phyloP scores from a whole-genome alignment of 2,113 vertebrate genomes.

The Lates calcarifer region DNA sequence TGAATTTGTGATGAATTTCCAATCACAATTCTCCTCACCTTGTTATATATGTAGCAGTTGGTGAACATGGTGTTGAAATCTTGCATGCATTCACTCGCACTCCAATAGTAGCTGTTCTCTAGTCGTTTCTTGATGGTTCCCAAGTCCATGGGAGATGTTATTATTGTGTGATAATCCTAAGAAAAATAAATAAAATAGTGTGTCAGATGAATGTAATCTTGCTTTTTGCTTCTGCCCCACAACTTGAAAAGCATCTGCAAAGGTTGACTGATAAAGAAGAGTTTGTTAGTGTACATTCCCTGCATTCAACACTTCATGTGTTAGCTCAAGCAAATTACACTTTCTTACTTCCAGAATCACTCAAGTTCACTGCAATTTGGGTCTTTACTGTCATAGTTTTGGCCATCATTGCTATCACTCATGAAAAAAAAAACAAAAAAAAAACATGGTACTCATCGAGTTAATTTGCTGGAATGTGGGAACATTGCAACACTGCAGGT shows the following conservation, averaged over 20 bases:
- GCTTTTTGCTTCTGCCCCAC: not conserved
- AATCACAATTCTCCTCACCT: slow-evolving; percentile 83
- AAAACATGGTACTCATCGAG: not conserved
- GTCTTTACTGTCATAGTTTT: not conserved
- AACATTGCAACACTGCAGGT: too few species aligned
- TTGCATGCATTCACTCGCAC: slow-evolving; percentile 96
- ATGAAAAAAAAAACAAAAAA: too few species aligned
- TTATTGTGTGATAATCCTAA: slow-evolving; percentile 97
- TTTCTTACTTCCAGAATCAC: not conserved
- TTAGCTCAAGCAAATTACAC: not conserved
- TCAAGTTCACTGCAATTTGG: not conserved
- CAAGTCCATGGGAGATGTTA: slow-evolving; percentile 98
- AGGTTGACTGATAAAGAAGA: not conserved
- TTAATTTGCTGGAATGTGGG: too few species aligned
- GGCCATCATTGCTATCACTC: not conserved
- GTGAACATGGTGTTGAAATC: slow-evolving; percentile 99
- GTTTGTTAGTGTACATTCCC: not conserved
- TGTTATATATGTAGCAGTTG: slow-evolving; percentile 99
- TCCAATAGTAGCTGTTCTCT: slow-evolving; percentile 96
- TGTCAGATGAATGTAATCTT: not conserved
- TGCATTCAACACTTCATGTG: not conserved
- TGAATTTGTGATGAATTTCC: rapidly evolving
- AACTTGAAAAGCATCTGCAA: not conserved
- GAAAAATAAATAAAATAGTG: not conserved
- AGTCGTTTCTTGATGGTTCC: slow-evolving; percentile 97